These are phyloP conservation scores for Prorops nasuta DNA, from an alignment of 1,140 invertebrate genomes.

Conservation along the genomic window DNA sequence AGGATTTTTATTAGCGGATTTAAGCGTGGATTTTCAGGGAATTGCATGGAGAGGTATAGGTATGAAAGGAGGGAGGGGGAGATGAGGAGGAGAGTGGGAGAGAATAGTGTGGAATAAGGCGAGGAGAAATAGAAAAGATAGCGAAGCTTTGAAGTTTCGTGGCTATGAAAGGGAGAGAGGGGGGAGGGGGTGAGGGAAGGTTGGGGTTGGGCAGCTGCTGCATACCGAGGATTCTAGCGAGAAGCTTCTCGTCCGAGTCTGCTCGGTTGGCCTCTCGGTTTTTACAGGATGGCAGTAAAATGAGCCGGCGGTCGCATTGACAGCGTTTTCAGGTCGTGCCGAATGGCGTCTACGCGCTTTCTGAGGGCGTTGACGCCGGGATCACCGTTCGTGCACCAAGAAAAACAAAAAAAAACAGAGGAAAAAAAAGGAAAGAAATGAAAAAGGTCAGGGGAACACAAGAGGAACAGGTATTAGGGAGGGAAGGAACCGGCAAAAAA, in stretches of 20 bases:
- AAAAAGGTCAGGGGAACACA: neutral
- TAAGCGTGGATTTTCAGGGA: no score
- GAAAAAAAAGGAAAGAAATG: neutral
- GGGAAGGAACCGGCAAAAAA: neutral
- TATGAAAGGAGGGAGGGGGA: neutral
- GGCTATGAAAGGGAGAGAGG: no score
- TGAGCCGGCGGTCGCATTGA: neutral
- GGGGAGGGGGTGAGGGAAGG: no score
- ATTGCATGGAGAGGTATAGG: no score
- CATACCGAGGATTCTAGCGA: neutral
- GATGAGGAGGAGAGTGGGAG: neutral
- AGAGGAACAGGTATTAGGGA: neutral
- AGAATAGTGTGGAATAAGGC: no score
- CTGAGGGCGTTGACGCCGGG: slow-evolving; percentile 2
- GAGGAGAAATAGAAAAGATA: no score
- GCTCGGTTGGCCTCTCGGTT: neutral
- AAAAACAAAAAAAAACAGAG: neutral
- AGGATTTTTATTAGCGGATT: neutral
- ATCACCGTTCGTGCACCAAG: neutral
- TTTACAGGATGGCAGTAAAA: neutral
- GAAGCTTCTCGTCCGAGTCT: neutral
- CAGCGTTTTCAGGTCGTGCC: slow-evolving; percentile 1
- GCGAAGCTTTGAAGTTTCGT: no score
- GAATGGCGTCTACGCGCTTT: slow-evolving; percentile 2
- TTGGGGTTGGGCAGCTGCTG: no score